Percentiles rank a stretch among this genome's conserved stretches.
Conservation (phyloP, 2,888 invertebrate genomes). For the Pachycephus smyrnensis region DNA sequence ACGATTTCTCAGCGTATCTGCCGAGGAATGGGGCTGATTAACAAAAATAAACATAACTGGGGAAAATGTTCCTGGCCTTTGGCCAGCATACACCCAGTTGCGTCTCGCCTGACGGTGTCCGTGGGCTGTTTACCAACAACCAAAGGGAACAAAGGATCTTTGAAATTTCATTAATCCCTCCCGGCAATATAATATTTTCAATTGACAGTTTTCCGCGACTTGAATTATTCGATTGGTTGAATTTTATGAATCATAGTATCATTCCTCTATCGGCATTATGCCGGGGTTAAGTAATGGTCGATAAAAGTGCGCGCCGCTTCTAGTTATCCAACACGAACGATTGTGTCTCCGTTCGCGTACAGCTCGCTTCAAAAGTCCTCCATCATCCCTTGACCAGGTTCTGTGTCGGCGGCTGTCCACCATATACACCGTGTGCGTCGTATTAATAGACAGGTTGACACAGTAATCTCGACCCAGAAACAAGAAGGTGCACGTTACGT, state of each 20-base stretch:
- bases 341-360: neutral
- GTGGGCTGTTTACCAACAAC: neutral
- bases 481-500: conserved; percentile 10
- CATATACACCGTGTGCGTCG: neutral
- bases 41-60: conserved; percentile 23
- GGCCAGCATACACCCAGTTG: conserved; percentile 11
- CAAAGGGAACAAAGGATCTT: neutral
- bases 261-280: neutral
- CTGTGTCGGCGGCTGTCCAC: neutral
- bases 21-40: conserved; percentile 8
- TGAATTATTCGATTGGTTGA: neutral
- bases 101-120: neutral
- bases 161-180: neutral
- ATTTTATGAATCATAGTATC: neutral
- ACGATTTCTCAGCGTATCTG: neutral
- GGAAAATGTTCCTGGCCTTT: conserved; percentile 16
- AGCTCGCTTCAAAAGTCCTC: neutral
- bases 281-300: neutral
- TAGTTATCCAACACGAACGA: neutral
- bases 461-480: conserved; percentile 33
- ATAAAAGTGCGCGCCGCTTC: neutral
- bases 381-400: neutral
- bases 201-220: neutral
- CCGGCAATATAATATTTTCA: neutral
- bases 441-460: conserved; percentile 38